phyloP scores from a whole-genome alignment of 2,888 invertebrate genomes.

The Ectemnius continuus region DNA sequence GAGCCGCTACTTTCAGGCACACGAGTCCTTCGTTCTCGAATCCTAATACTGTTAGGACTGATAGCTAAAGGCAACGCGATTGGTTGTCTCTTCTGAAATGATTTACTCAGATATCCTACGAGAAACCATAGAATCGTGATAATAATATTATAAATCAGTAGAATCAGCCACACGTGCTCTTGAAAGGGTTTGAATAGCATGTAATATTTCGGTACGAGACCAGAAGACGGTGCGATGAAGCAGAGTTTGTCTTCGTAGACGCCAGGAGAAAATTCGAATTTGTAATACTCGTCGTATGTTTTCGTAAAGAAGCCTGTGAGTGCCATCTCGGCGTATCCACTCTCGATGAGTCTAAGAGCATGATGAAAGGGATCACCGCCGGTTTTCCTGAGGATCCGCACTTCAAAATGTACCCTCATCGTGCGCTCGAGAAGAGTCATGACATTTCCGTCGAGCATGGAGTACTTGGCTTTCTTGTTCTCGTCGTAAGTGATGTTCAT shows the following conservation, averaged over 20 bases:
- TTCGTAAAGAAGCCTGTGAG: constrained; percentile 60
- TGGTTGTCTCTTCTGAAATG: background rate
- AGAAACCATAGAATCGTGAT: constrained; percentile 57
- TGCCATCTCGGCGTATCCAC: constrained; percentile 46
- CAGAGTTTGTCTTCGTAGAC: constrained; percentile 62
- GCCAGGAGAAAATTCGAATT: constrained; percentile 53
- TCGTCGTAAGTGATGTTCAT: constrained; percentile 49
- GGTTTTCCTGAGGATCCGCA: constrained; percentile 25
- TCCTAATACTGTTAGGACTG: background rate
- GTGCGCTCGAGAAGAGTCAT: constrained; percentile 47
- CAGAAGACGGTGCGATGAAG: constrained; percentile 55
- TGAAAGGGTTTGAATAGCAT: constrained; percentile 63
- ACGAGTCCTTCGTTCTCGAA: background rate
- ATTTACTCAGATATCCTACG: constrained; percentile 27
- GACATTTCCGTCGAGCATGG: constrained; percentile 51
- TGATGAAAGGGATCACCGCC: constrained; percentile 56
- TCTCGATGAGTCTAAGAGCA: constrained; percentile 44
- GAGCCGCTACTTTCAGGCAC: background rate
- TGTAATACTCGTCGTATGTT: constrained; percentile 34
- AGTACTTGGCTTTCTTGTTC: constrained; percentile 21
- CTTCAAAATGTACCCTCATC: constrained; percentile 49
- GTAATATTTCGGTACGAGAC: constrained; percentile 56
- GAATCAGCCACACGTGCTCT: constrained; percentile 51
- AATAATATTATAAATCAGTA: constrained; percentile 51
- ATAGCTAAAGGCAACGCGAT: background rate